Evolutionary conservation across 1,140 invertebrate species (phyloP), one percentile per base, ranked within the genome.

Genomic region (Hesperophylax magnus): DNA sequence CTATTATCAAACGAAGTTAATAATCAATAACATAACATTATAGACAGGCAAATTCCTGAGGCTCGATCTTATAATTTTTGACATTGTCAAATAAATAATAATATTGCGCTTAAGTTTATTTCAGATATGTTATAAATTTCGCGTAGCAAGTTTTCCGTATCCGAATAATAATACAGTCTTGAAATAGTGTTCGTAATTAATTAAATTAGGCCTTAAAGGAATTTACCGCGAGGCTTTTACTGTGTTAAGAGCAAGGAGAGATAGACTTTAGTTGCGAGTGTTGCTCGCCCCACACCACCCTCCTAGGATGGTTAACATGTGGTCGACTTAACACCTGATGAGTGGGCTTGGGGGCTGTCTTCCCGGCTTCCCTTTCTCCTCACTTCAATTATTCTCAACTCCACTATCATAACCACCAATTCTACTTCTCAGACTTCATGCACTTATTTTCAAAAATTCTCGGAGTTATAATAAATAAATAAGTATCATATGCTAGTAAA

Each of bases 121-220:
- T 76, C 24, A 56, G 72, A 76, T 76, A 34, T 31, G 31, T 31
- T 76, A 76, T 76, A 76, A 76, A 61, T 76, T 76, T 76, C 56
- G 47, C 72, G 20, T 22, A 8, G 22, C 27, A 39, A 76, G 34
- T 27, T 78, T 54, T n/a, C 20, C 71, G 56, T 75, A 78, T 80
- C 79, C 79, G 58, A 83, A 83, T 83, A 47, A 47, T 47, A 83
- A 83, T 83, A 83, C 82, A 78, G 80, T 78, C 39, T 54, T 31
- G 56, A 69, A 78, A 81, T 81, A 81, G 80, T 81, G 76, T 65
- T 77, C 24, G 69, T 81, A 79, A 84, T 77, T 79, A 81, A 84
- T 81, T 84, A 81, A 83, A 83, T 81, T 83, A 81, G 65, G 82
- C 79, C 67, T 76, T 75, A 77, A 77, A 78, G 79, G 79, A 81